phyloP scores from a whole-genome alignment of 2,797 vertebrate species.

The Paratrypauchen microcephalus region DNA sequence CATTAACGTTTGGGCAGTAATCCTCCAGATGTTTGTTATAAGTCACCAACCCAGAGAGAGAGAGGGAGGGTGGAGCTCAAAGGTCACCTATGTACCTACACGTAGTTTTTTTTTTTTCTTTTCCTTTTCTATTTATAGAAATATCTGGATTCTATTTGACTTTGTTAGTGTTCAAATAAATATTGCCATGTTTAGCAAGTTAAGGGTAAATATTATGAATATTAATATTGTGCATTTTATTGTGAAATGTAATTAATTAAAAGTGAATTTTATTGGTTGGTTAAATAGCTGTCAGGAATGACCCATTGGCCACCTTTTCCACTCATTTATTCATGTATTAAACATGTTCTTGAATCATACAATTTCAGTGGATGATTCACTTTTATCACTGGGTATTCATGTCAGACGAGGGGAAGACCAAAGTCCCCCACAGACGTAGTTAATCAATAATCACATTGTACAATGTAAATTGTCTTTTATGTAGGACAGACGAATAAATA shows the following conservation, averaged over 20 bases:
- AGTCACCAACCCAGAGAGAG: background rate
- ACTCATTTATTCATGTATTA: background rate
- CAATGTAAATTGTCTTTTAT: constrained; percentile 15
- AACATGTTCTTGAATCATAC: background rate
- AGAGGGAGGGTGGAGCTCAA: background rate
- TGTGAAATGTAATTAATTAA: background rate
- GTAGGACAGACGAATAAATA: constrained; percentile 18
- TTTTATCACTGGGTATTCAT: constrained; percentile 7
- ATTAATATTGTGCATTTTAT: no score
- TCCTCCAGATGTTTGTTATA: background rate
- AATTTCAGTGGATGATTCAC: background rate
- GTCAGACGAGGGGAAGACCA: constrained; percentile 17
- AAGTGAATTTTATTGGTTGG: background rate
- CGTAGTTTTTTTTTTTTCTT: no score
- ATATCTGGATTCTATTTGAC: background rate
- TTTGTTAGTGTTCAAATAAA: background rate
- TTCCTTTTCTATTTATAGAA: constrained; percentile 7
- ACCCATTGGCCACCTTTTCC: constrained; percentile 28
- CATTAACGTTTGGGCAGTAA: constrained; percentile 12
- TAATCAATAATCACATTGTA: constrained; percentile 53
- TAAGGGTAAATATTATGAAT: no score
- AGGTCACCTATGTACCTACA: background rate
- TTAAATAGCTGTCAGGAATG: constrained; percentile 29
- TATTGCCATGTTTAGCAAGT: no score
- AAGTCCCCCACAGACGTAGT: constrained; percentile 49